Conservation (phyloP, 2,888 invertebrate genomes). For the Spialia ferax region DNA sequence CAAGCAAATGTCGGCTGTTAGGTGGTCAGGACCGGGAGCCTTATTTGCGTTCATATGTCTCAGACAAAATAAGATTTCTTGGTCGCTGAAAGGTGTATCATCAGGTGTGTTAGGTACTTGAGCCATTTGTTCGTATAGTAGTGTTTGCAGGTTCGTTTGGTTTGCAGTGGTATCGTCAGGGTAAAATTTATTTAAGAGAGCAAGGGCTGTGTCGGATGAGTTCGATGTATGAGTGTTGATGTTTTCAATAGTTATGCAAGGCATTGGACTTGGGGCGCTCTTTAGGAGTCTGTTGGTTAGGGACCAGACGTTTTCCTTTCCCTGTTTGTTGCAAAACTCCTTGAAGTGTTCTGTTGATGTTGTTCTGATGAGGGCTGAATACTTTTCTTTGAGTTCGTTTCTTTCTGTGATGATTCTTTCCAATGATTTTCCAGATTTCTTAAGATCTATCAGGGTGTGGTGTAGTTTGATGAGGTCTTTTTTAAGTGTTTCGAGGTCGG, state of each 20-base stretch:
- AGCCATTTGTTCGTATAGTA: not conserved
- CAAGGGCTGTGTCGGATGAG: not conserved
- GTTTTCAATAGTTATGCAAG: not conserved
- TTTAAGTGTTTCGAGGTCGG: not conserved
- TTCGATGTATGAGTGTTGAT: not conserved
- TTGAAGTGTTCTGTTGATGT: not conserved
- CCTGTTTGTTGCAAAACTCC: not conserved
- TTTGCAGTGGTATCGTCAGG: not conserved
- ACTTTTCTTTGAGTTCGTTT: not conserved
- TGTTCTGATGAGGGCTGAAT: not conserved
- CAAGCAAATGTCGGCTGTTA: not conserved
- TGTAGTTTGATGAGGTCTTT: not conserved
- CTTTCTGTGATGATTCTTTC: not conserved
- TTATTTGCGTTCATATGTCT: not conserved
- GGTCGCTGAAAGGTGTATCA: not conserved
- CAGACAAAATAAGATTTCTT: not conserved
- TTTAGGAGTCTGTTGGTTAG: not conserved
- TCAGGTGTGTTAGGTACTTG: not conserved
- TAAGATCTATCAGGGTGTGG: not conserved
- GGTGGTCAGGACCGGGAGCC: not conserved
- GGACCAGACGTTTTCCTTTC: not conserved
- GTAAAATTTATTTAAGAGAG: not conserved
- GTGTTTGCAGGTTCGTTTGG: not conserved
- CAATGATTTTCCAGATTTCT: not conserved
- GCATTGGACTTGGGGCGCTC: not conserved